Evolutionary conservation across 2,113 vertebrate genomes (phyloP), one percentile per base, ranked within the genome.

Genomic region (Amphilophus citrinellus): DNA sequence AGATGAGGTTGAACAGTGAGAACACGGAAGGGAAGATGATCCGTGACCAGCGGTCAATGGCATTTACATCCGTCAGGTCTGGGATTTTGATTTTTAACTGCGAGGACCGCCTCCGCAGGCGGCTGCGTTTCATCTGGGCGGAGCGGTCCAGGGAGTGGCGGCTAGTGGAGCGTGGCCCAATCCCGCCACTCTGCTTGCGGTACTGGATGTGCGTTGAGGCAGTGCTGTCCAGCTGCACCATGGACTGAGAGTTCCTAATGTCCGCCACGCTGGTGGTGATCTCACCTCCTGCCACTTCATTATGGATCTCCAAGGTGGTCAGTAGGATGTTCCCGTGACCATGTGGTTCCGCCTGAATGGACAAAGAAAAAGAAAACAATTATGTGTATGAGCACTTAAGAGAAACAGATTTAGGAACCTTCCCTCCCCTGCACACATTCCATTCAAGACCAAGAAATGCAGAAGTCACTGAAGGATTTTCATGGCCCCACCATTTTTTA

Each of bases 31-130:
- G 98, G 90, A 99, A 99, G 93, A 98, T 97, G 94, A 99, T 97
- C 88, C 98, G 95, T 91, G 98, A 99, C 98, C 98, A 98, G 88
- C 98, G 97, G 96, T 99, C 98, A 37, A 99, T 98, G 93, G 98
- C 97, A 87, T 99, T 99, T 89, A 99, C 98, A 94, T 99, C 98
- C 8, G 98, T 98, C 91, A 99, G 95, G 94, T 99, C 97, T 0
- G 98, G 98, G 91, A 98, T 99, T 95, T 99, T 99, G 84, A 99
- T 98, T 92, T 97, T 98, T 85, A 99, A 95, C 94, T 98, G 98
- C 0, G 98, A 99, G 77, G 97, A 98, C 87, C 98, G 96, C 88
- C 98, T 96, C 84, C 98, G 96, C 95, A 98, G 96, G 63, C 97
- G 97, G 82, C 96, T 96, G 92, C 97, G 97, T 94, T 96, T 98